phyloP scores from a whole-genome alignment of 2,888 invertebrate species.

The Pterobdella sp. region DNA sequence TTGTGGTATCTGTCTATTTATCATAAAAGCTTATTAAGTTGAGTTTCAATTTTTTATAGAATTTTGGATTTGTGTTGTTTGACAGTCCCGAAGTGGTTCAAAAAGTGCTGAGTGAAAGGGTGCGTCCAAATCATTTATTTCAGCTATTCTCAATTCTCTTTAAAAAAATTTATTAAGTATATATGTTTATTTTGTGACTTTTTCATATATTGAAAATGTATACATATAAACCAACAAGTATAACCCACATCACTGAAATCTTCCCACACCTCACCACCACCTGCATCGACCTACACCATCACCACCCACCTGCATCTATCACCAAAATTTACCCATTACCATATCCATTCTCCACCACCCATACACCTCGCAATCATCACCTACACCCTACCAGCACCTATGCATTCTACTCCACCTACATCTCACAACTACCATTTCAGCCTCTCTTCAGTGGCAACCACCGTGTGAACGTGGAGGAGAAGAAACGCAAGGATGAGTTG shows the following conservation, averaged over 20 bases:
- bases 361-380: too few relatives aligned
- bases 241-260: too few relatives aligned
- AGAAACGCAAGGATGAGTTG: conserved; percentile 30
- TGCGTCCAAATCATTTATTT: not conserved
- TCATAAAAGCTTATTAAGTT: not conserved
- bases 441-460: conserved; percentile 29
- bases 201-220: not conserved
- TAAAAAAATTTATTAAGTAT: not conserved
- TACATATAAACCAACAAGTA: not conserved
- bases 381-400: too few relatives aligned
- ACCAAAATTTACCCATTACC: too few relatives aligned
- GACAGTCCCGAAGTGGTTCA: conserved; percentile 72
- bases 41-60: conserved; percentile 49
- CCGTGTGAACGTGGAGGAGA: conserved; percentile 33
- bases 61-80: conserved; percentile 91
- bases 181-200: too few relatives aligned
- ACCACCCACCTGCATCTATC: too few relatives aligned
- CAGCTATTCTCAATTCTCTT: not conserved
- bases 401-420: too few relatives aligned
- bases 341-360: too few relatives aligned
- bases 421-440: not conserved
- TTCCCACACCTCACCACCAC: too few relatives aligned
- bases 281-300: too few relatives aligned
- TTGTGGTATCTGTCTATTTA: not conserved
- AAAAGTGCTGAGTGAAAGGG: conserved; percentile 42